Evolutionary conservation across 2,113 vertebrate species (phyloP).

Genomic region (Paramormyrops kingsleyae): DNA sequence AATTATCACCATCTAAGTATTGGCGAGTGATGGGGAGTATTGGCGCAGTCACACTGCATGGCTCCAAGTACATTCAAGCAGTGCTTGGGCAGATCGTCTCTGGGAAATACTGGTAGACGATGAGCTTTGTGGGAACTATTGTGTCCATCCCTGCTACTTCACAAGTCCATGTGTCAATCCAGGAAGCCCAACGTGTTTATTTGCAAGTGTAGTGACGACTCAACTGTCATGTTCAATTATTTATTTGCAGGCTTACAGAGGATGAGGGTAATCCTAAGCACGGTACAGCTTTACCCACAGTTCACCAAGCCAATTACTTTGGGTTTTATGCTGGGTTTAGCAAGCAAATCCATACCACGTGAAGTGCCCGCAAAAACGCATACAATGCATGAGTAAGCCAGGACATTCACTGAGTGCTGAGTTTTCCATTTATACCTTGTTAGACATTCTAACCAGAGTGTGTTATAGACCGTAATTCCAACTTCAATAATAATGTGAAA

Average conservation of each 20-base stretch:
- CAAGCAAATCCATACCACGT: background rate
- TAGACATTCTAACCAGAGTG: background rate
- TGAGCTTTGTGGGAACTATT: background rate
- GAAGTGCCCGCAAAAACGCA: background rate
- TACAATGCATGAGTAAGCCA: background rate
- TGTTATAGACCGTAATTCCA: background rate
- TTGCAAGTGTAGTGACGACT: background rate
- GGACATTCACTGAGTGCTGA: background rate
- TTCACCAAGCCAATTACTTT: background rate
- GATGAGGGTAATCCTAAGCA: background rate
- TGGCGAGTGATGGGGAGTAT: background rate
- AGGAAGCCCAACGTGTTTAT: background rate
- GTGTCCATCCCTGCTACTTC: background rate
- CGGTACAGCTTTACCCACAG: background rate
- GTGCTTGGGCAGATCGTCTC: background rate
- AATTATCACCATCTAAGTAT: constrained; percentile 10
- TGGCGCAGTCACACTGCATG: background rate
- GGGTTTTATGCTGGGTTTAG: background rate
- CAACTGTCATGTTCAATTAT: background rate
- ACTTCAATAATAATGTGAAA: background rate
- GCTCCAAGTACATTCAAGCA: background rate
- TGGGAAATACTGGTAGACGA: background rate
- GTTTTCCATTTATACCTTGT: background rate
- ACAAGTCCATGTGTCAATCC: background rate
- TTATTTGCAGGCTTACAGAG: background rate